Base-by-base conservation (phyloP, 2,888 invertebrate species). In the Eilema caniola region DNA sequence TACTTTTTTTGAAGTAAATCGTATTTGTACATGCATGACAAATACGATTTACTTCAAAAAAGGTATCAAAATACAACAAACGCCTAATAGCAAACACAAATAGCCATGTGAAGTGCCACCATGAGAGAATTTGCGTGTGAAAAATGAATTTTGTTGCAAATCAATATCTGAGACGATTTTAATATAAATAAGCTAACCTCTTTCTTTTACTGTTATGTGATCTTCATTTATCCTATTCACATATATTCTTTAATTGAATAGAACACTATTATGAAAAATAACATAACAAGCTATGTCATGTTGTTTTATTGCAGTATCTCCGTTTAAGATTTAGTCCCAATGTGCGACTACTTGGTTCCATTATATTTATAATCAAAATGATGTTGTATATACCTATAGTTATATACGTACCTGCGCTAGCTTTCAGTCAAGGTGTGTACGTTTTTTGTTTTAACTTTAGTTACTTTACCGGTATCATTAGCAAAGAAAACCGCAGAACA, bases 391-490 rank as follows among this genome's bases (percentile, higher is more conserved):
- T 97, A 88, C 98, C 98, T 2, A 97, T 98, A 71, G 98, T 98
- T 0, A 97, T 98, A 74, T 98, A 98, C 89, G 98, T 98, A 7
- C 98, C 98, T 67, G 98, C 98, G 3, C 92, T 98, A 83, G 98
- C 98, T 2, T 97, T 98, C 85, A 97, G 97, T 91, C 97, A 98
- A 96, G 97, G 97, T 97, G 95, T 83, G 31, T 56, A 66, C 23
- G 24, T 23, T 37, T 37, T 56, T 24, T n/a, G 24, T 24, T 24
- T 33, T 16, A 37, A 37, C 28, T 24, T 57, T 16, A 41, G 7
- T 33, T 33, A 8, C 33, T 62, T 11, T 31, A 12, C 37, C 37
- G 5, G n/a, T n/a, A n/a, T n/a, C n/a, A n/a, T n/a, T n/a, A n/a
- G n/a, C n/a, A n/a, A n/a, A n/a, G n/a, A 47, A 7, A 20, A 7